Base-by-base conservation (phyloP, 2,888 invertebrate genomes). In the Eupithecia subfuscata region DNA sequence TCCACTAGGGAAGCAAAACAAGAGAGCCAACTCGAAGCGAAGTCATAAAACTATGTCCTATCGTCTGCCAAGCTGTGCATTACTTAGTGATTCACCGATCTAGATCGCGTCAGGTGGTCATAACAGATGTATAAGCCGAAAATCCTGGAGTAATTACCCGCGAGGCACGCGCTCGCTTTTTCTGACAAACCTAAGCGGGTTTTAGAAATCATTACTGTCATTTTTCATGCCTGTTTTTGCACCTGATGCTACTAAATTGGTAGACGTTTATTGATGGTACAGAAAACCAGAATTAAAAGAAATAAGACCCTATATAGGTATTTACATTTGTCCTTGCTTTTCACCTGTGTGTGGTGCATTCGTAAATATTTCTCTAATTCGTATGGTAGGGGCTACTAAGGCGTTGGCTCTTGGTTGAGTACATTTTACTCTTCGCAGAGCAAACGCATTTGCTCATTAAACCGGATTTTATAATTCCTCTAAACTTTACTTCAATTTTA, bases 361-460 rank as follows among this genome's bases (percentile, higher is more conserved):
- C n/a, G 52, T 52, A 52, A 52, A 52, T n/a, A 52, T 52, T 52
- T n/a, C 18, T n/a, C 43, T 43, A 14, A 12, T 11, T 43, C 52
- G 48, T 48, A 48, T 16, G 8, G 56, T 56, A 60, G 60, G 25
- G 5, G 25, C 25, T 22, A 60, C 60, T 14, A 60, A 60, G 25
- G 22, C 25, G 56, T 30, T 56, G 52, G 52, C 52, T 56, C 56
- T 60, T 60, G 60, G 60, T 60, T 25, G 14, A 60, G 60, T 56
- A 22, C 60, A 56, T 60, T 60, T 60, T 25, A 60, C 60, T 22
- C 25, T 60, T 25, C 25, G 60, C 25, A 25, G 60, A 25, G 25
- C 60, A 60, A 60, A 60, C 12, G 25, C 60, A 60, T 60, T 12
- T 25, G 60, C 60, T 60, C 60, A 25, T 22, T 25, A n/a, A 14